Percentiles rank a stretch among this genome's conserved stretches.
phyloP scores from a whole-genome alignment of 2,888 invertebrate genomes.

The Chymomyza procnemis region DNA sequence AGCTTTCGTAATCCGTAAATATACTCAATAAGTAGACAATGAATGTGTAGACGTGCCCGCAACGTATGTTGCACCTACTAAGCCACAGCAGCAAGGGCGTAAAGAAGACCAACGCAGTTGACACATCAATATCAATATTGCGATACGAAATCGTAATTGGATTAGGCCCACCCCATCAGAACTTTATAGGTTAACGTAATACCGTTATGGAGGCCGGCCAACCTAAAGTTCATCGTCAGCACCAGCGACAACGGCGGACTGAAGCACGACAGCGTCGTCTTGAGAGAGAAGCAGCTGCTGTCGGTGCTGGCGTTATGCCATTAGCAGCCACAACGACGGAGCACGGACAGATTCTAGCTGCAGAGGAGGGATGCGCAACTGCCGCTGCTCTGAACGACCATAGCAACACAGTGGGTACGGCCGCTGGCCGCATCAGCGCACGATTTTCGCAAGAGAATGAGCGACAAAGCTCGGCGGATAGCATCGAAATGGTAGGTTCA shows the following conservation, averaged over 20 bases:
- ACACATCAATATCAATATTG: slow-evolving; percentile 1
- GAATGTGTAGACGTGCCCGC: slow-evolving; percentile 14
- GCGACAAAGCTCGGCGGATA: slow-evolving; percentile 62
- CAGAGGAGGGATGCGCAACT: slow-evolving; percentile 46
- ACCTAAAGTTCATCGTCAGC: slow-evolving; percentile 78
- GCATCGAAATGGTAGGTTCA: slow-evolving; percentile 61
- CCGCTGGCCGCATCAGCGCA: slow-evolving; percentile 59
- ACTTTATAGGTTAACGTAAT: background rate
- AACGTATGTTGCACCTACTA: background rate
- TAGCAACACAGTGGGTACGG: slow-evolving; percentile 17
- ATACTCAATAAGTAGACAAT: slow-evolving; percentile 41
- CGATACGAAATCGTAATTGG: background rate
- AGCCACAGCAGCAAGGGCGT: slow-evolving; percentile 6
- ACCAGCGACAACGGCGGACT: slow-evolving; percentile 75
- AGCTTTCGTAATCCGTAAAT: background rate
- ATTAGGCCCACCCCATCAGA: background rate
- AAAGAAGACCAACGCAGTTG: slow-evolving; percentile 8
- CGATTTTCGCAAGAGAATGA: slow-evolving; percentile 41
- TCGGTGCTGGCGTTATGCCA: slow-evolving; percentile 36
- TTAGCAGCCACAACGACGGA: slow-evolving; percentile 18
- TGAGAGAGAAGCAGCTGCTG: slow-evolving; percentile 67
- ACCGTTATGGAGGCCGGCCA: slow-evolving; percentile 74
- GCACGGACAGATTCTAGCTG: slow-evolving; percentile 22
- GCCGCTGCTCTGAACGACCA: slow-evolving; percentile 48
- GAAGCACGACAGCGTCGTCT: slow-evolving; percentile 75